phyloP scores from a whole-genome alignment of 2,888 invertebrate genomes.

The Merodon equestris region DNA sequence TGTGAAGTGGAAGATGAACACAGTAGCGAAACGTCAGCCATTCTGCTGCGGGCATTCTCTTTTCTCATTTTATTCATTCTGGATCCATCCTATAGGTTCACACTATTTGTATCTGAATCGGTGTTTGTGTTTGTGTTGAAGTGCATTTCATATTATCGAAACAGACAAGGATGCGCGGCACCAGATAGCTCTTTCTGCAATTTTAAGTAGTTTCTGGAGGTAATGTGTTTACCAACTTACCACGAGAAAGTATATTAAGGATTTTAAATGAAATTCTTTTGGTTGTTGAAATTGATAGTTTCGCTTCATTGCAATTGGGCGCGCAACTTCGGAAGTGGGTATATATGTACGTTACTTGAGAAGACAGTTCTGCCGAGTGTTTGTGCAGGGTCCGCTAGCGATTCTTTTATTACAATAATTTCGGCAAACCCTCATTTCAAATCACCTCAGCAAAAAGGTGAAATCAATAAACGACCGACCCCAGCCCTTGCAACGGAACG shows the following conservation, averaged over 20 bases:
- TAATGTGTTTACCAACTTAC: constrained; percentile 56
- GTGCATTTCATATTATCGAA: constrained; percentile 50
- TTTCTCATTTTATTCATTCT: background rate
- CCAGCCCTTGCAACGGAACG: background rate
- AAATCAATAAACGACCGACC: too few species aligned
- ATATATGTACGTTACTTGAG: too few species aligned
- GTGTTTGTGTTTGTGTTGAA: constrained; percentile 10
- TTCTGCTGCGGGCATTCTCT: constrained; percentile 27
- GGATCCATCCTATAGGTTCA: too few species aligned
- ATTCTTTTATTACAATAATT: too few species aligned
- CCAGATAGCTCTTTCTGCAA: constrained; percentile 42
- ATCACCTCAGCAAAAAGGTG: too few species aligned
- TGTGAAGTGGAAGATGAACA: constrained; percentile 49
- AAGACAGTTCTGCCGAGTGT: too few species aligned
- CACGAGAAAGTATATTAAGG: constrained; percentile 58
- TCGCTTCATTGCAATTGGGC: constrained; percentile 32
- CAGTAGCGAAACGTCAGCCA: constrained; percentile 24
- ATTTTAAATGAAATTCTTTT: constrained; percentile 56
- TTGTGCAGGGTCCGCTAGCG: too few species aligned
- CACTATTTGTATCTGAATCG: too few species aligned
- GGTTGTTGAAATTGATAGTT: constrained; percentile 58
- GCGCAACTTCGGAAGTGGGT: too few species aligned
- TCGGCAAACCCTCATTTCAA: too few species aligned
- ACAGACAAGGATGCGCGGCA: constrained; percentile 16
- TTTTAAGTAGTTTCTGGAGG: constrained; percentile 65